A percentile compares a stretch with the other conserved stretches of the same genome.
phyloP scores from a whole-genome alignment of 2,797 vertebrate genomes.

The Arctocebus calabarensis region DNA sequence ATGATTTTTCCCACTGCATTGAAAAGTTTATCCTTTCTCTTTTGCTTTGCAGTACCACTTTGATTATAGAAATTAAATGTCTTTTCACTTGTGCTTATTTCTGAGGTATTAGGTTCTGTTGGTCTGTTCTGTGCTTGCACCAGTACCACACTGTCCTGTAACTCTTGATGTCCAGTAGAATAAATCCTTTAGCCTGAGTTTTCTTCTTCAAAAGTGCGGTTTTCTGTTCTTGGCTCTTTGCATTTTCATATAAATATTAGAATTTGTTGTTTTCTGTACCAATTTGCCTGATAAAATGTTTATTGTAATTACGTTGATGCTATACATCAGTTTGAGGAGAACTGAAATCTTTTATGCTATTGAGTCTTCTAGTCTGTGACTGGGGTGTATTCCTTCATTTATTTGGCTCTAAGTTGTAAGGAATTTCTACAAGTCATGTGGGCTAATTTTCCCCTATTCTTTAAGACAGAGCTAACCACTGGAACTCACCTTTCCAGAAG shows the following conservation, averaged over 20 bases:
- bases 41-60: neutral
- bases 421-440: neutral
- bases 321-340: neutral
- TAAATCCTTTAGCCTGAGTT: neutral
- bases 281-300: neutral
- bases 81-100: neutral
- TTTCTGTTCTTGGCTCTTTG: constrained; percentile 28
- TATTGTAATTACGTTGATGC: neutral
- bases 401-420: neutral
- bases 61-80: neutral
- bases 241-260: neutral
- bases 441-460: neutral
- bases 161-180: neutral
- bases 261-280: constrained; percentile 25
- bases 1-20: neutral
- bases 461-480: neutral
- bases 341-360: neutral
- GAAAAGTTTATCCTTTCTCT: neutral
- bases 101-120: neutral
- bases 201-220: neutral
- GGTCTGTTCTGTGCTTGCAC: neutral
- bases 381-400: neutral
- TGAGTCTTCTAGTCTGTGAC: neutral
- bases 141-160: neutral
- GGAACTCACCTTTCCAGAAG: neutral